Conservation (phyloP, 2,113 vertebrate genomes). For the Camarhynchus parvulus region DNA sequence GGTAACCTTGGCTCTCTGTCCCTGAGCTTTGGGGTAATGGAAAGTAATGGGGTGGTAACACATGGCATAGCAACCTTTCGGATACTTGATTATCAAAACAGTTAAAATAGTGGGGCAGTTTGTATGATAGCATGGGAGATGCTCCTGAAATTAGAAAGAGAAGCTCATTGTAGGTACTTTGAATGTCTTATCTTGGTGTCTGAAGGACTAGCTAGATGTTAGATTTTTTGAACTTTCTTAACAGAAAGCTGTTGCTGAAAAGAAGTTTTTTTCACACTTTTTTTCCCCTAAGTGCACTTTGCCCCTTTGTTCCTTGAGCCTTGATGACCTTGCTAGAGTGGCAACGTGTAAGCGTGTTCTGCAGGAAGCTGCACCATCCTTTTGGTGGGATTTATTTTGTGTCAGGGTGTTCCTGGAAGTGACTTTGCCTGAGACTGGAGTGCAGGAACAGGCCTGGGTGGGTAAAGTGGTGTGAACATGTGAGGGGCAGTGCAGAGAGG, state of each 20-base stretch:
- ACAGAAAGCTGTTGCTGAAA: neutral
- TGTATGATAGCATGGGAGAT: neutral
- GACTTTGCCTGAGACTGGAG: neutral
- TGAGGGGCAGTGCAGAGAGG: neutral
- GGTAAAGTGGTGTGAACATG: neutral
- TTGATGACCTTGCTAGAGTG: neutral
- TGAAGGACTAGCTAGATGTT: neutral
- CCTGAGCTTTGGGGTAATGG: neutral
- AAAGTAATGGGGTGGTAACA: neutral
- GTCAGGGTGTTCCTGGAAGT: neutral
- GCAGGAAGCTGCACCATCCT: neutral
- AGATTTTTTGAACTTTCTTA: neutral
- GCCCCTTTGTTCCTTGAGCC: accelerated
- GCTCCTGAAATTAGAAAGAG: neutral
- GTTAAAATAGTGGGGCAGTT: neutral
- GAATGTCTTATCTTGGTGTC: neutral
- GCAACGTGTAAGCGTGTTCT: neutral
- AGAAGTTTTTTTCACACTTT: neutral
- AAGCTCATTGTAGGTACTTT: neutral
- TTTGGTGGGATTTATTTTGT: neutral
- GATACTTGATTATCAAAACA: neutral
- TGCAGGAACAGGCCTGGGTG: too few relatives aligned
- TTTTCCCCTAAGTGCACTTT: neutral
- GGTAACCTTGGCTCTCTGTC: neutral
- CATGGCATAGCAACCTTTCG: neutral